These are phyloP conservation scores for Drosophila paranaensis DNA, from an alignment of 2,888 invertebrate species.

Conservation along the genomic window DNA sequence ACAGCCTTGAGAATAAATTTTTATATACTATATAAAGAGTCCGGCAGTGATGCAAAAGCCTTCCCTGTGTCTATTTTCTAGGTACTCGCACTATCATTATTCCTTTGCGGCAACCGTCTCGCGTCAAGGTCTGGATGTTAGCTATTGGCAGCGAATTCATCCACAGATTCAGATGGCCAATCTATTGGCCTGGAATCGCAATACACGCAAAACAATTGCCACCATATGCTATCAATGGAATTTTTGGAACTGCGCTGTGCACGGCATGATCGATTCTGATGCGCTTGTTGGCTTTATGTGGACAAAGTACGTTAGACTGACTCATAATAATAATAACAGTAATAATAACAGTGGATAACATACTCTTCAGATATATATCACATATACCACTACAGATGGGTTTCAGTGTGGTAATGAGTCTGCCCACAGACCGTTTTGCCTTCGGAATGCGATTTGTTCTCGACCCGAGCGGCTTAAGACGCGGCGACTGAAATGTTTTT, in stretches of 20 bases:
- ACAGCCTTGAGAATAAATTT: too few relatives aligned
- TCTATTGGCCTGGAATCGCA: slow-evolving; percentile 79
- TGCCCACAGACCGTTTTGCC: slow-evolving; percentile 82
- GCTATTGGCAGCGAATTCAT: slow-evolving; percentile 84
- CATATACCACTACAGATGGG: slow-evolving; percentile 80
- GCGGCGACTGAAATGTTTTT: slow-evolving; percentile 56
- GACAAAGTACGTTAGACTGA: slow-evolving; percentile 69
- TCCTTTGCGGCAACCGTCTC: slow-evolving; percentile 82
- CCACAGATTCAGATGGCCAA: slow-evolving; percentile 82
- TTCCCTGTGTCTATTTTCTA: too few relatives aligned
- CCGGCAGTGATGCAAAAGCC: too few relatives aligned
- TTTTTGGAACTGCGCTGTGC: slow-evolving; percentile 78
- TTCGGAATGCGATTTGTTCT: slow-evolving; percentile 83
- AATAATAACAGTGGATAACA: too few relatives aligned
- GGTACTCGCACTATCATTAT: slow-evolving; percentile 64
- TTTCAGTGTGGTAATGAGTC: slow-evolving; percentile 80
- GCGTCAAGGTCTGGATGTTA: slow-evolving; percentile 81
- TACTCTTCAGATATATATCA: slow-evolving; percentile 67
- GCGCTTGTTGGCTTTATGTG: slow-evolving; percentile 83
- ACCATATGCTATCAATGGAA: slow-evolving; percentile 84
- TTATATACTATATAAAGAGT: too few relatives aligned
- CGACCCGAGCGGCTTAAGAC: slow-evolving; percentile 80
- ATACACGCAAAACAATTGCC: slow-evolving; percentile 79
- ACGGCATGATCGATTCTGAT: slow-evolving; percentile 83
- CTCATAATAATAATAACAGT: too few relatives aligned